phyloP scores from a whole-genome alignment of 2,113 vertebrate genomes.

The Pluvialis apricaria region DNA sequence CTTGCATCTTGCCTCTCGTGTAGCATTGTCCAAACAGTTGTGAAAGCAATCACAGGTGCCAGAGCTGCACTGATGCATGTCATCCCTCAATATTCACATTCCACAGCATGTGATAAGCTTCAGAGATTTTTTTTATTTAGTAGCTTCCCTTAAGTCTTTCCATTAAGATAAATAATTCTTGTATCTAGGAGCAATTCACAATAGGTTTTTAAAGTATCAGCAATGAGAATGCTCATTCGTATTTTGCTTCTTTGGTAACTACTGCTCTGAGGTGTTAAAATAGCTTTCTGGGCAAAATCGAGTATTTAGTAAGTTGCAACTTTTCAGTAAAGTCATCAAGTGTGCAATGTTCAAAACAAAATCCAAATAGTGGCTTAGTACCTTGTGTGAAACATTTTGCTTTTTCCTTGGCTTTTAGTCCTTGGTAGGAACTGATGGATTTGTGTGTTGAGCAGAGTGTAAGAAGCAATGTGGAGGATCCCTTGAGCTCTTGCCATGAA shows the following conservation, averaged over 20 bases:
- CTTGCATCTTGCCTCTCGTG: not conserved
- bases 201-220: not conserved
- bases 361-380: not conserved
- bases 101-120: not conserved
- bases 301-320: not conserved
- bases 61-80: not conserved
- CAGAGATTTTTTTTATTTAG: not conserved
- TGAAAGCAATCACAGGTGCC: not conserved
- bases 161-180: not conserved
- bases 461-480: not conserved
- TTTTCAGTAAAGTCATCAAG: not conserved
- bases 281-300: not conserved
- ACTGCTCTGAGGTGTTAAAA: not conserved
- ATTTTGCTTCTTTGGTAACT: not conserved
- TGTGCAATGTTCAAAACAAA: not conserved
- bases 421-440: not conserved
- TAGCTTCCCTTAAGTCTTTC: not conserved
- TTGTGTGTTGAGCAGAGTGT: not conserved
- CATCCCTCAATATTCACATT: not conserved
- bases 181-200: not conserved
- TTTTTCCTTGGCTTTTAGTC: not conserved
- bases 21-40: not conserved
- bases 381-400: not conserved
- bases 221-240: not conserved
- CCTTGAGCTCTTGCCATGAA: conserved; percentile 16